These are phyloP conservation scores for Enteromius unitaeniatus DNA, from an alignment of 2,797 vertebrate species.

Conservation along the genomic window DNA sequence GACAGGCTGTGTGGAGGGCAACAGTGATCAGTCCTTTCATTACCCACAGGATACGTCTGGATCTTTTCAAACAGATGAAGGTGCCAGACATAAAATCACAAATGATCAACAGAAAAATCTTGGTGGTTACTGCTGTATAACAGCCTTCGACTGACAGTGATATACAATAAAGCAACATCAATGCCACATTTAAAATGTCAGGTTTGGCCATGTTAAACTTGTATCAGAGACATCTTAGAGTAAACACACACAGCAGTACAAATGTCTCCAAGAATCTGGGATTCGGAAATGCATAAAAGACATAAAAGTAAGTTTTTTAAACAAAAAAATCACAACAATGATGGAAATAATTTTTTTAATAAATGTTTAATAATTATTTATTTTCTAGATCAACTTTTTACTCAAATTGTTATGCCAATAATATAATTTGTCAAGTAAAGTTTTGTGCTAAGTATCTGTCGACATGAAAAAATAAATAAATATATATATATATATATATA, in stretches of 20 bases:
- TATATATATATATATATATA: too few species aligned
- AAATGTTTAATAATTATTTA: background rate
- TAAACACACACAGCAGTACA: background rate
- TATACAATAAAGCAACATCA: background rate
- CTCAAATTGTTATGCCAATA: background rate
- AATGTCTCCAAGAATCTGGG: background rate
- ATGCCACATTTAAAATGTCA: background rate
- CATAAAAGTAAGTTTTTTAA: background rate
- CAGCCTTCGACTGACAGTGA: background rate
- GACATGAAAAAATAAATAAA: too few species aligned
- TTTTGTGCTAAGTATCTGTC: background rate
- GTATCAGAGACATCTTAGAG: background rate
- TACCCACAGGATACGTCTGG: background rate
- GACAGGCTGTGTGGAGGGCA: background rate
- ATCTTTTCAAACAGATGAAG: constrained; percentile 7
- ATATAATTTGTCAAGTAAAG: background rate
- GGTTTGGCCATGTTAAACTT: background rate
- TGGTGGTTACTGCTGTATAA: background rate
- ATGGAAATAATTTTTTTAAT: background rate
- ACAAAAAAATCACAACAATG: background rate
- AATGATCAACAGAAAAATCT: background rate
- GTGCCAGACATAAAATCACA: background rate
- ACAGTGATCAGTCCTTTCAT: constrained; percentile 17
- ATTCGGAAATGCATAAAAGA: background rate
- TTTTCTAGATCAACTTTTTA: background rate